These are phyloP conservation scores for Eremobia ochroleuca DNA, from an alignment of 2,888 invertebrate genomes.

Conservation along the genomic window DNA sequence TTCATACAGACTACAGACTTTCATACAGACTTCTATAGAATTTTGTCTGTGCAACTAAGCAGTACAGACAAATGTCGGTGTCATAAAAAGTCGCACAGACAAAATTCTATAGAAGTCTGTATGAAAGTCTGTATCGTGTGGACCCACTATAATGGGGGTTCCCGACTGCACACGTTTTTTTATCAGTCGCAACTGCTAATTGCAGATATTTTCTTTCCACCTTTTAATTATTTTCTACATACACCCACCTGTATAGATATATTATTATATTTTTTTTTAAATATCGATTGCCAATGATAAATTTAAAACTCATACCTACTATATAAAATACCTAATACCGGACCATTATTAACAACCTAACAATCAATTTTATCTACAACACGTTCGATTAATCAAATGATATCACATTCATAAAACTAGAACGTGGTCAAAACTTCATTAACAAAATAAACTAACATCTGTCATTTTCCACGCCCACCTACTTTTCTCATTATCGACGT, in stretches of 20 bases:
- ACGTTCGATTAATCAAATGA: conserved; percentile 1
- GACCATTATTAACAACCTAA: background rate
- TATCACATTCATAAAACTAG: conserved; percentile 8
- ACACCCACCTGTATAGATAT: too few relatives aligned
- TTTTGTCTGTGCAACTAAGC: too few relatives aligned
- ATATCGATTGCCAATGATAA: too few relatives aligned
- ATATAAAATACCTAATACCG: background rate
- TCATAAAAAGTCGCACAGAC: too few relatives aligned
- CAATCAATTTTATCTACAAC: conserved; percentile 6
- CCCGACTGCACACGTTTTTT: background rate
- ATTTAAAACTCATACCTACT: background rate
- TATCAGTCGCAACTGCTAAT: background rate
- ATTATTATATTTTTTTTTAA: too few relatives aligned
- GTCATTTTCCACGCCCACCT: conserved; percentile 46
- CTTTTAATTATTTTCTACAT: too few relatives aligned
- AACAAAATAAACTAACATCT: conserved; percentile 33
- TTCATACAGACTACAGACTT: too few relatives aligned
- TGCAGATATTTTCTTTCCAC: background rate
- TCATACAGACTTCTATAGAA: too few relatives aligned
- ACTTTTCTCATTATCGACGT: conserved; percentile 32
- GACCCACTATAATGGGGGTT: too few relatives aligned
- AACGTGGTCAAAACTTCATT: conserved; percentile 23
- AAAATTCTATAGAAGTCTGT: too few relatives aligned
- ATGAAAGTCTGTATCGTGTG: too few relatives aligned
- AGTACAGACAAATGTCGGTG: too few relatives aligned